A percentile compares a stretch with the other conserved stretches of the same genome.
Evolutionary conservation across 2,113 vertebrate species (phyloP).

Genomic region (Bambusicola thoracicus): DNA sequence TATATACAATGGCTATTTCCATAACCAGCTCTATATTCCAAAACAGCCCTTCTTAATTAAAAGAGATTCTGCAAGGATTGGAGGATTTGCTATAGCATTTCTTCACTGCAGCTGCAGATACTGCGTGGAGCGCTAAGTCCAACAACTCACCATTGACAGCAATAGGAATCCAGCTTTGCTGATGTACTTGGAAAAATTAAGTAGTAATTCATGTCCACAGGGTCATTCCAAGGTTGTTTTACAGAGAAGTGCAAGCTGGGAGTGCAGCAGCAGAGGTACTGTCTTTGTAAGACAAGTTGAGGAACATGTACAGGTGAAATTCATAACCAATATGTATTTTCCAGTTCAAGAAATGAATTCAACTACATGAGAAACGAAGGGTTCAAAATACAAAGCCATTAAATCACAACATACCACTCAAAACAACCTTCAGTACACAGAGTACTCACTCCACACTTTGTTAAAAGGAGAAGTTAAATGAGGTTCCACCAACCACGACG

Average conservation of each 20-base stretch:
- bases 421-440: slow-evolving; percentile 37
- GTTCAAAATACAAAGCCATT: slow-evolving; percentile 40
- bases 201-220: neutral
- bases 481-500: neutral
- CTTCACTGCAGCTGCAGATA: neutral
- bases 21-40: slow-evolving; percentile 20
- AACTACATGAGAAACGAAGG: slow-evolving; percentile 20
- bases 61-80: slow-evolving; percentile 24
- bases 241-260: neutral
- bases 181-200: slow-evolving; percentile 6
- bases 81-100: neutral
- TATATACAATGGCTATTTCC: slow-evolving; percentile 47
- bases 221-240: slow-evolving; percentile 4
- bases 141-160: neutral
- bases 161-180: slow-evolving; percentile 44
- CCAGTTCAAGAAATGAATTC: slow-evolving; percentile 48
- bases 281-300: slow-evolving; percentile 22
- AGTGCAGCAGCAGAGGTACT: slow-evolving; percentile 20
- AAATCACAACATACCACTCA: slow-evolving; percentile 12
- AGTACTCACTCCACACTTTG: neutral
- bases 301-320: neutral
- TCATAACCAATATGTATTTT: slow-evolving; percentile 34
- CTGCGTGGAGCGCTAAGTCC: neutral
- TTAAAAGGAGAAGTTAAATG: slow-evolving; percentile 56
- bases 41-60: slow-evolving; percentile 46